Evolutionary conservation across 1,140 invertebrate genomes (phyloP).

Genomic region (Lasioglossum albipes): DNA sequence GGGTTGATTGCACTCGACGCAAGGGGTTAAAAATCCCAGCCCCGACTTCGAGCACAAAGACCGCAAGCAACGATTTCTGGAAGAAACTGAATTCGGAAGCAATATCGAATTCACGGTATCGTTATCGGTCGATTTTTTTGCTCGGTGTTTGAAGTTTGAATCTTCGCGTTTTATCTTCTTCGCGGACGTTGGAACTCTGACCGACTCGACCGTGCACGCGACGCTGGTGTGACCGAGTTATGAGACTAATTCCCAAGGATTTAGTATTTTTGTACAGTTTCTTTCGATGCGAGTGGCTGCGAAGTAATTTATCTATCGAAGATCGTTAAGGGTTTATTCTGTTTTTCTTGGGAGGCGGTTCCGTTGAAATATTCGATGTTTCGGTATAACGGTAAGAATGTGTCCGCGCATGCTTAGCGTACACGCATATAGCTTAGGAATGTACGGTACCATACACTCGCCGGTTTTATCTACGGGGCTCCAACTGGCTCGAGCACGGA

Average conservation of each 20-base stretch:
- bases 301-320: background rate
- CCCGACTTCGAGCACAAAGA: too few species aligned
- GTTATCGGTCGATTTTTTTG: background rate
- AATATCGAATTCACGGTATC: background rate
- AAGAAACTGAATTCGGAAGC: background rate
- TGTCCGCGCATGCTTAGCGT: constrained; percentile 19
- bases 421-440: constrained; percentile 38
- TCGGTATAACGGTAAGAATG: background rate
- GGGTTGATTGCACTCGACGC: too few species aligned
- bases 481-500: constrained; percentile 30
- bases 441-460: constrained; percentile 34
- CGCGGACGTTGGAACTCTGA: background rate
- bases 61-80: background rate
- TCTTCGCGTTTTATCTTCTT: background rate
- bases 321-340: background rate
- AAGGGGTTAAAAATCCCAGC: too few species aligned
- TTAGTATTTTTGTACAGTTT: background rate
- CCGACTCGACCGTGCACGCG: too few species aligned
- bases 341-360: background rate
- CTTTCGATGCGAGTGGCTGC: background rate
- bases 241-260: constrained; percentile 3
- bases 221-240: constrained; percentile 1
- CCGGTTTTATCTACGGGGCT: constrained; percentile 55
- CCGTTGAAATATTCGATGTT: background rate
- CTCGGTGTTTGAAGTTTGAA: background rate